These are phyloP conservation scores for Muschampia plurimacula DNA, from an alignment of 2,888 invertebrate genomes.

Conservation along the genomic window DNA sequence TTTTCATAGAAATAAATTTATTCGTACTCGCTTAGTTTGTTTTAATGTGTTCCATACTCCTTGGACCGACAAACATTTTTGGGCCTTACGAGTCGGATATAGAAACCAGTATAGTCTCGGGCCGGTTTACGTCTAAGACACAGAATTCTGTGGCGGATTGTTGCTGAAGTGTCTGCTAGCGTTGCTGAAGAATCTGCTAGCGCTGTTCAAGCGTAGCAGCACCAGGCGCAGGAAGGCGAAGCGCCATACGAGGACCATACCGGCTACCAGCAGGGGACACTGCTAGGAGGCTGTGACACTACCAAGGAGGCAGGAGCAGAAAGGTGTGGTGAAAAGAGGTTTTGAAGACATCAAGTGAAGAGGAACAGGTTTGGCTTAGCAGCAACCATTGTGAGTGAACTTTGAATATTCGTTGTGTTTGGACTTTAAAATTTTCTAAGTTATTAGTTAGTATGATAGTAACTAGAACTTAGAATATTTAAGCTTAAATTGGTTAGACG, in stretches of 20 bases:
- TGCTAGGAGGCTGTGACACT: constrained; percentile 4
- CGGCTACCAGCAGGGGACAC: constrained; percentile 10
- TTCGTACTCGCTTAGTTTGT: neutral
- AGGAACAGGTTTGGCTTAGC: neutral
- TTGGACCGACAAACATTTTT: neutral
- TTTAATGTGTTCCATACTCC: neutral
- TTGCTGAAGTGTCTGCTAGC: too few relatives aligned
- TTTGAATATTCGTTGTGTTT: neutral
- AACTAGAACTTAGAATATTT: constrained; percentile 18
- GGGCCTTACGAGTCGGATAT: too few relatives aligned
- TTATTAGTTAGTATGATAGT: neutral
- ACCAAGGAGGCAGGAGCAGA: neutral
- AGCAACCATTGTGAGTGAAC: neutral
- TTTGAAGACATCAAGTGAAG: neutral
- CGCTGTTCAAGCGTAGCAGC: too few relatives aligned
- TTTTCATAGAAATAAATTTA: neutral
- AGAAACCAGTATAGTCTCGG: too few relatives aligned
- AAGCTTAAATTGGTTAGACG: neutral
- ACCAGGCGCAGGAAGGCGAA: too few relatives aligned
- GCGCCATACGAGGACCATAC: neutral
- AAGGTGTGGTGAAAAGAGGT: neutral
- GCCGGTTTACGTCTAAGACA: too few relatives aligned
- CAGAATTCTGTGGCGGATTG: too few relatives aligned
- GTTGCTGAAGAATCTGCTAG: too few relatives aligned
- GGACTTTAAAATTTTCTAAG: neutral